These are phyloP conservation scores for Caenorhabditis inopinata DNA, from an alignment of 1,140 invertebrate species.

Conservation along the genomic window DNA sequence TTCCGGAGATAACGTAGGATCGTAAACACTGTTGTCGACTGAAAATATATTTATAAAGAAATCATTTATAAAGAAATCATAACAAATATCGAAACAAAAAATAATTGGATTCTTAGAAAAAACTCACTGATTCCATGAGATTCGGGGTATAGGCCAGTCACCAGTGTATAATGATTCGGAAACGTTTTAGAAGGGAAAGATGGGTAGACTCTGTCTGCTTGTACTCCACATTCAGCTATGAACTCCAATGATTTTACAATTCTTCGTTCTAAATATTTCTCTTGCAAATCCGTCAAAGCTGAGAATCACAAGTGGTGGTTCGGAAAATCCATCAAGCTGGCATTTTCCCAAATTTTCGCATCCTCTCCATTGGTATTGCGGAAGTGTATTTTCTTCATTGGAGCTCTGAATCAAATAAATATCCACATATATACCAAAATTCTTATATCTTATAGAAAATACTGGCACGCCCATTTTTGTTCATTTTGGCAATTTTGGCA, in stretches of 20 bases:
- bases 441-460: no score
- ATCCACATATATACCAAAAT: no score
- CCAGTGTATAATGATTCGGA: constrained; percentile 69
- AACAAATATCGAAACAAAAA: no score
- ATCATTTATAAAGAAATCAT: no score
- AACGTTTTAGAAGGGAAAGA: constrained; percentile 58
- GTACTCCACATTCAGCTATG: constrained; percentile 37
- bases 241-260: constrained; percentile 27
- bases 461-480: no score
- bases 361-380: background rate
- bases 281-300: constrained; percentile 42
- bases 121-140: constrained; percentile 68
- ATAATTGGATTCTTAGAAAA: background rate
- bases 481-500: no score
- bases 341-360: constrained; percentile 16
- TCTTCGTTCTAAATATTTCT: constrained; percentile 39
- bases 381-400: no score
- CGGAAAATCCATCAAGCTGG: constrained; percentile 3
- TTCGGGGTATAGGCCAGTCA: constrained; percentile 70
- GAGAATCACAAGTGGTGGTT: constrained; percentile 36
- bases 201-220: constrained; percentile 39
- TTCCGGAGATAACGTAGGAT: constrained; percentile 54
- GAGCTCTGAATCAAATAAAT: no score
- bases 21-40: constrained; percentile 41
- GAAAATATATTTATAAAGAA: no score